These are phyloP conservation scores for Dromococcyx pavoninus DNA, from an alignment of 2,797 vertebrate species.

Conservation along the genomic window DNA sequence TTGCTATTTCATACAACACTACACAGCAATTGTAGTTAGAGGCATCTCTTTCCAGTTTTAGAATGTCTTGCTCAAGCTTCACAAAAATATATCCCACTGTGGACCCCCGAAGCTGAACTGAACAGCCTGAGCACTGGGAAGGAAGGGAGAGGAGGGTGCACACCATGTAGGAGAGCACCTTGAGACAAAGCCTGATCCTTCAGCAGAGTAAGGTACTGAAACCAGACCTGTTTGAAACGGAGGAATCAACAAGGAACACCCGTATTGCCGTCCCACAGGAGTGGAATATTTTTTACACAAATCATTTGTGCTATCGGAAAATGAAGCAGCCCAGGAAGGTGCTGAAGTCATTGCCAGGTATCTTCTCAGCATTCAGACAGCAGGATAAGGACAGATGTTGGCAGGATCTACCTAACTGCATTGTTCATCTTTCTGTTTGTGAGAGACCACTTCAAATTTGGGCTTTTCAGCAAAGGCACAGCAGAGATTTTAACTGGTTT, in stretches of 20 bases:
- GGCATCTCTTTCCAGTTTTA: constrained; percentile 4
- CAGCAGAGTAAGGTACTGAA: accelerated
- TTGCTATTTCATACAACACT: neutral
- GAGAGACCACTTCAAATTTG: neutral
- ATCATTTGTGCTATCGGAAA: neutral
- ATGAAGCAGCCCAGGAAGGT: neutral
- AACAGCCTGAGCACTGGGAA: accelerated
- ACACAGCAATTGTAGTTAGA: neutral
- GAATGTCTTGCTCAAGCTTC: neutral
- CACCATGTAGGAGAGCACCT: neutral
- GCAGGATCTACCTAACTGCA: neutral
- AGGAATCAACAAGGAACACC: neutral
- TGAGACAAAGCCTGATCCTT: neutral
- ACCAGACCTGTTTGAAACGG: neutral
- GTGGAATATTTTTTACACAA: accelerated
- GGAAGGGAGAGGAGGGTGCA: neutral
- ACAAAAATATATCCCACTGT: neutral
- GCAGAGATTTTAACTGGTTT: neutral
- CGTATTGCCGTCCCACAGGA: accelerated
- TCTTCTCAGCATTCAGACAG: neutral
- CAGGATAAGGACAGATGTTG: neutral
- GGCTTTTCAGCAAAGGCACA: neutral
- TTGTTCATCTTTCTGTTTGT: neutral
- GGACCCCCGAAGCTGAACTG: accelerated
- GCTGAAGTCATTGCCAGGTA: neutral